Evolutionary conservation across 2,113 vertebrate species (phyloP).

Genomic region (Neotragus moschatus): DNA sequence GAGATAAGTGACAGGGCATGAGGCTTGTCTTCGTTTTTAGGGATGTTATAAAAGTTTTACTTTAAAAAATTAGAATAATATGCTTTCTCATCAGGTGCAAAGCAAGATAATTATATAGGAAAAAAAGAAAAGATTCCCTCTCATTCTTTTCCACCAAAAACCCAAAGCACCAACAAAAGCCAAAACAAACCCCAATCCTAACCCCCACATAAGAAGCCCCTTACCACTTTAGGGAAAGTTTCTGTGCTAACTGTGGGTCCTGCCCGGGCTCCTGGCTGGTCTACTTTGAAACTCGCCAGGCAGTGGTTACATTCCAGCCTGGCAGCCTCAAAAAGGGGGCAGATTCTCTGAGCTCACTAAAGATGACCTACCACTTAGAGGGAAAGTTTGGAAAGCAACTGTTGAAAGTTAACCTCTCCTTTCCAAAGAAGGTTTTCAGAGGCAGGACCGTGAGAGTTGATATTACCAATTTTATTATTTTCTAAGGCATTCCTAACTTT

Average conservation of each 20-base stretch:
- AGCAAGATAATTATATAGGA: neutral
- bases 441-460: conserved; percentile 56
- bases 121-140: neutral
- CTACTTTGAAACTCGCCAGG: conserved; percentile 25
- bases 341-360: conserved; percentile 25
- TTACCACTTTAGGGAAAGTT: neutral
- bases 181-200: neutral
- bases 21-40: neutral
- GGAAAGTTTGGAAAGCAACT: conserved; percentile 49
- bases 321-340: conserved; percentile 42
- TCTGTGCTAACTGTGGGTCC: neutral
- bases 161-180: neutral
- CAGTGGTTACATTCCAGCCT: conserved; percentile 28
- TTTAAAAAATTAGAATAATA: neutral
- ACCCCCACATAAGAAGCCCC: neutral
- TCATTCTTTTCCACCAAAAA: neutral
- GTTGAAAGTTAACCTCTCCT: conserved; percentile 61
- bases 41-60: neutral
- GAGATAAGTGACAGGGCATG: neutral
- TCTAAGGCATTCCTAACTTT: conserved; percentile 81
- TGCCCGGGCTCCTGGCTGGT: conserved; percentile 52
- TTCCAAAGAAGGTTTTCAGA: conserved; percentile 42
- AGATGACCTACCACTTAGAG: conserved; percentile 41
- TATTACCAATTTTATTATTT: conserved; percentile 66
- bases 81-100: neutral